Evolutionary conservation across 1,140 invertebrate genomes (phyloP).

Genomic region (Polypedilum vanderplanki): DNA sequence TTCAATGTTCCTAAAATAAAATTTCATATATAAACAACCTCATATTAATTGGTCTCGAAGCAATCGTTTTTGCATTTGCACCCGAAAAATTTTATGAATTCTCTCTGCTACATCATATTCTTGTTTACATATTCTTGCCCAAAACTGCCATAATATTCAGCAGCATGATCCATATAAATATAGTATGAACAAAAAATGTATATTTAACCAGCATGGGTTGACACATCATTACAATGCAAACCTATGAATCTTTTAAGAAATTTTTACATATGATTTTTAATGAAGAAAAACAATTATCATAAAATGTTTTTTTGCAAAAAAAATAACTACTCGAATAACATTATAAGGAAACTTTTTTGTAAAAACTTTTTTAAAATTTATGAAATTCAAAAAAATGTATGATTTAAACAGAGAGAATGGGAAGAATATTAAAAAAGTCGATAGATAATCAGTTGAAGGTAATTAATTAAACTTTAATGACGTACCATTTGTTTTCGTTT

Average conservation of each 20-base stretch:
- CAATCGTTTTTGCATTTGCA: background rate
- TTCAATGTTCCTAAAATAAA: background rate
- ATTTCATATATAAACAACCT: background rate
- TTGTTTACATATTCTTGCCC: background rate
- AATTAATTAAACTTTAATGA: slow-evolving; percentile 27
- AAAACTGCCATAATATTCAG: slow-evolving; percentile 3
- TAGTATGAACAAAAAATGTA: background rate
- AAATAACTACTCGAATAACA: too few species aligned
- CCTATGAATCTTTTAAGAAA: too few species aligned
- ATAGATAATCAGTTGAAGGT: slow-evolving; percentile 11
- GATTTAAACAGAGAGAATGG: background rate
- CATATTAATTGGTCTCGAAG: background rate
- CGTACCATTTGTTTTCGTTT: background rate
- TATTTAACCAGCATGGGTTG: background rate
- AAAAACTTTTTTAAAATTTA: too few species aligned
- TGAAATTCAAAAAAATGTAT: too few species aligned
- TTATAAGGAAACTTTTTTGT: too few species aligned
- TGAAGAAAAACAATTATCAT: too few species aligned
- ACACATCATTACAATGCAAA: too few species aligned
- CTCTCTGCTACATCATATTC: background rate
- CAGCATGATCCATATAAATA: background rate
- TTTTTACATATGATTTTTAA: too few species aligned
- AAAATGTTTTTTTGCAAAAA: too few species aligned
- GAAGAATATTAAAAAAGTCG: background rate
- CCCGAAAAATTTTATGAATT: slow-evolving; percentile 14